Evolutionary conservation across 1,140 invertebrate genomes (phyloP), one percentile per base, ranked within the genome.

Genomic region (Brachionus angularis): DNA sequence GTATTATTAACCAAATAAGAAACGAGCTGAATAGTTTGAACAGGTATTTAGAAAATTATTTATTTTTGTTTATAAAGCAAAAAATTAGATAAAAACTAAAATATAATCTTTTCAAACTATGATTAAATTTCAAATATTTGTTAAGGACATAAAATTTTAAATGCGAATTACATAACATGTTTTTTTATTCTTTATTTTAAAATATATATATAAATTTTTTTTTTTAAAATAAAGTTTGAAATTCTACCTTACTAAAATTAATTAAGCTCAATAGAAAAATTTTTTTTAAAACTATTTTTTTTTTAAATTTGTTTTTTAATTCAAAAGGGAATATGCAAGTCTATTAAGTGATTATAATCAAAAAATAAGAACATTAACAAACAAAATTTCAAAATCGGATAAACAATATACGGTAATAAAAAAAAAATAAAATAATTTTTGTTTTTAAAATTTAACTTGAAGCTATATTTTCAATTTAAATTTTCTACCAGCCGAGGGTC

Each of bases 401-500:
- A 58, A 58, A 58, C 53, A 58, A 39, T 58, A 39, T 25, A 58
- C 53, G 53, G 53, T 58, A 58, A n/a, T n/a, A n/a, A n/a, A n/a
- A n/a, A n/a, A n/a, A n/a, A n/a, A n/a, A n/a, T n/a, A n/a, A n/a
- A n/a, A n/a, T n/a, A n/a, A n/a, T n/a, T n/a, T n/a, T n/a, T n/a
- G n/a, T n/a, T n/a, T n/a, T n/a, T n/a, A n/a, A n/a, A n/a, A n/a
- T n/a, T n/a, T n/a, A n/a, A n/a, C n/a, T n/a, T n/a, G n/a, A n/a
- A n/a, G n/a, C n/a, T n/a, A n/a, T n/a, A n/a, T n/a, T n/a, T n/a
- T n/a, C n/a, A n/a, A n/a, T n/a, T n/a, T n/a, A n/a, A n/a, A n/a
- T n/a, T n/a, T n/a, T n/a, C n/a, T n/a, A n/a, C n/a, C n/a, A n/a
- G n/a, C n/a, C n/a, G n/a, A n/a, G n/a, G n/a, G n/a, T n/a, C n/a